Evolutionary conservation across 2,113 vertebrate genomes (phyloP).

Genomic region (Alligator sinensis): DNA sequence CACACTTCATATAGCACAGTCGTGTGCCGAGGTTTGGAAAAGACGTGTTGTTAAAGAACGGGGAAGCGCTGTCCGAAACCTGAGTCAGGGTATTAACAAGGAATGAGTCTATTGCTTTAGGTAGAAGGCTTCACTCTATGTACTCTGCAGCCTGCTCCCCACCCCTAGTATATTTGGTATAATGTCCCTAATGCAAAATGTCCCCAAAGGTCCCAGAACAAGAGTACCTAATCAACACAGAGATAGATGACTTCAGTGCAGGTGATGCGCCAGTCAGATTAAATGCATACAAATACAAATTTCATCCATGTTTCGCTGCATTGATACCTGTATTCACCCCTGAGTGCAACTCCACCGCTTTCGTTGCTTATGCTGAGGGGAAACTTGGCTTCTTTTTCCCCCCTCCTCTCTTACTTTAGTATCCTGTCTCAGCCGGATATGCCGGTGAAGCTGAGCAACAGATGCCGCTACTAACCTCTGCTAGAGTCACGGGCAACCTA

Average conservation of each 20-base stretch:
- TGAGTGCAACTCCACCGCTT: neutral
- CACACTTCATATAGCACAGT: too few species aligned
- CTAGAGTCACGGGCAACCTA: neutral
- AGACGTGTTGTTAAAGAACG: neutral
- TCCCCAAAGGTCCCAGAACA: neutral
- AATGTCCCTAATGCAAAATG: neutral
- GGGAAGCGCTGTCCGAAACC: neutral
- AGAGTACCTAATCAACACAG: neutral
- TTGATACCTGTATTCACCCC: too few species aligned
- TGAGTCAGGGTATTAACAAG: neutral
- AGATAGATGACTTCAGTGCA: too few species aligned
- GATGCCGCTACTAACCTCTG: neutral
- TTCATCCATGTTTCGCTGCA: too few species aligned
- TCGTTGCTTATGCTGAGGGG: neutral
- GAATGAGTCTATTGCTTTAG: neutral
- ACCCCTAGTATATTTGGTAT: neutral
- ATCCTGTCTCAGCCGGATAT: neutral
- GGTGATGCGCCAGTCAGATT: too few species aligned
- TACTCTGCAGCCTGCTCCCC: neutral
- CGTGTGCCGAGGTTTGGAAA: neutral
- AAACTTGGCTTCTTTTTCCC: neutral
- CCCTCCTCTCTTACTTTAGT: neutral
- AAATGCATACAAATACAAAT: too few species aligned
- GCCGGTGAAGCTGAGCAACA: neutral
- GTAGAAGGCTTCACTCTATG: too few species aligned